Evolutionary conservation across 2,113 vertebrate genomes (phyloP).

Genomic region (Pontoporia blainvillei): DNA sequence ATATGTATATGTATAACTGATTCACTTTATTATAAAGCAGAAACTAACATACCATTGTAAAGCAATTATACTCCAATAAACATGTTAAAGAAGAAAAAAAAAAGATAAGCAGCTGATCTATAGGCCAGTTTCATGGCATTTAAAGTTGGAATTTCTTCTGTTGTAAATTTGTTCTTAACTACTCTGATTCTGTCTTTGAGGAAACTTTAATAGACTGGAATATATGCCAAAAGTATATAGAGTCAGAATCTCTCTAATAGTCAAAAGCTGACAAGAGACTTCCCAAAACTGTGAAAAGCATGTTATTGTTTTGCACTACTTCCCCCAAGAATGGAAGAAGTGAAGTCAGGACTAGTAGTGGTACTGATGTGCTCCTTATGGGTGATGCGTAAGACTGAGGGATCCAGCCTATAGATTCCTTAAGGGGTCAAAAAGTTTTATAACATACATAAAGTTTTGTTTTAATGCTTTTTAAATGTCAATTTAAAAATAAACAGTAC

Average conservation of each 20-base stretch:
- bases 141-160: background rate
- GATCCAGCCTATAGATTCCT: background rate
- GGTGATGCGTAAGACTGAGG: background rate
- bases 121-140: background rate
- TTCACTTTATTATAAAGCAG: too few species aligned
- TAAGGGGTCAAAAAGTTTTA: background rate
- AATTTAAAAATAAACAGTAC: background rate
- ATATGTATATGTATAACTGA: too few species aligned
- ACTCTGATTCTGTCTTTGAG: background rate
- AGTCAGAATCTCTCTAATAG: background rate
- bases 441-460: background rate
- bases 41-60: too few species aligned
- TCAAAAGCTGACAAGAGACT: background rate
- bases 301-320: background rate
- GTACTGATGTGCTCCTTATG: background rate
- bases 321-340: background rate
- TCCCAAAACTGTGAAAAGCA: background rate
- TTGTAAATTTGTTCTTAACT: constrained; percentile 5
- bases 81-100: background rate
- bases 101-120: background rate
- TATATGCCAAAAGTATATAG: background rate
- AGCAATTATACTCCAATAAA: too few species aligned
- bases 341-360: background rate
- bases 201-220: background rate
- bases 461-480: background rate